These are phyloP conservation scores for Drosophila picticornis DNA, from an alignment of 2,888 invertebrate species.

Conservation along the genomic window DNA sequence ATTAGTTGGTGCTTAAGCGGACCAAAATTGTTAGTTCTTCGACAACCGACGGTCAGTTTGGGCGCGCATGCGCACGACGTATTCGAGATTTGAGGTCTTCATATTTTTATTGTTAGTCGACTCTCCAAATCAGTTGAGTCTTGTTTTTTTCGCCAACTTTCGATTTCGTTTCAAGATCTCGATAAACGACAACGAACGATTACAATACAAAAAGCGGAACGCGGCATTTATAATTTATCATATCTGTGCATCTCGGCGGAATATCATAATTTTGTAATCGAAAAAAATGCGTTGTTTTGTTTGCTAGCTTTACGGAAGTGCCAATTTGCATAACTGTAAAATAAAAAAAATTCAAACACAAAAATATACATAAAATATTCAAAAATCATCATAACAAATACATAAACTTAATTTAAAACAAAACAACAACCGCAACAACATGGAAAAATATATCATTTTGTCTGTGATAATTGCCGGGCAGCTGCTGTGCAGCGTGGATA, in stretches of 20 bases:
- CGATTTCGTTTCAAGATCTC: slow-evolving; percentile 71
- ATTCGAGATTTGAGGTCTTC: slow-evolving; percentile 23
- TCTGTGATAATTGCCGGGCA: slow-evolving; percentile 84
- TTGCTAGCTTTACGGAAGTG: slow-evolving; percentile 55
- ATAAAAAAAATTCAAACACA: slow-evolving; percentile 9
- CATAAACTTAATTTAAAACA: slow-evolving; percentile 16
- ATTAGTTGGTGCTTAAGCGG: slow-evolving; percentile 64
- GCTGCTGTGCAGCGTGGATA: slow-evolving; percentile 82
- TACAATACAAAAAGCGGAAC: slow-evolving; percentile 36
- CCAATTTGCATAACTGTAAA: slow-evolving; percentile 57
- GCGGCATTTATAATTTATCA: slow-evolving; percentile 48
- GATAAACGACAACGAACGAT: slow-evolving; percentile 33
- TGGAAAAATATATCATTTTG: slow-evolving; percentile 83
- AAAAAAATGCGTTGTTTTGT: slow-evolving; percentile 67
- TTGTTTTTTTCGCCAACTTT: slow-evolving; percentile 74
- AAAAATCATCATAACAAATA: slow-evolving; percentile 36
- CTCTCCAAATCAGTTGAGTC: slow-evolving; percentile 20
- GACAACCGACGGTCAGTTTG: slow-evolving; percentile 84
- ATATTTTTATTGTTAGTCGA: slow-evolving; percentile 11
- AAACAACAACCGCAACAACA: slow-evolving; percentile 33
- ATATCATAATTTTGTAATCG: slow-evolving; percentile 34
- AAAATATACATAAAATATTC: slow-evolving; percentile 21
- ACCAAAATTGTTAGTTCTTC: slow-evolving; percentile 83
- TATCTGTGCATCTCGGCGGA: slow-evolving; percentile 49
- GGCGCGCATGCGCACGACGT: slow-evolving; percentile 83